phyloP scores from a whole-genome alignment of 2,797 vertebrate genomes.

The Darevskia mixta region DNA sequence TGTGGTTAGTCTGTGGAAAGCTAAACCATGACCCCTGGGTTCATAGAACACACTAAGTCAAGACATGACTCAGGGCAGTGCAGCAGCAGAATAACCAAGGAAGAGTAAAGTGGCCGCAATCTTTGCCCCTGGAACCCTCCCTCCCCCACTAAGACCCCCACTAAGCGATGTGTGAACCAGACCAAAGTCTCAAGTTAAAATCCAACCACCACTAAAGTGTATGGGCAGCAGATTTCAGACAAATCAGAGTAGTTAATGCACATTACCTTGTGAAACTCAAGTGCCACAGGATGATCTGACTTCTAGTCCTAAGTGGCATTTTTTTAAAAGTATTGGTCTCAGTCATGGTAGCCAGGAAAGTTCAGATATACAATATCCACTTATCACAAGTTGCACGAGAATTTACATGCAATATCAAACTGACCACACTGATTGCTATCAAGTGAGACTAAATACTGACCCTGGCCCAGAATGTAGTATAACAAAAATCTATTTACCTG shows the following conservation, averaged over 20 bases:
- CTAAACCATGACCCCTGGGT: too few relatives aligned
- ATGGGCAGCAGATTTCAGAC: not conserved
- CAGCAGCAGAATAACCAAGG: too few relatives aligned
- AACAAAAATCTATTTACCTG: conserved; percentile 81
- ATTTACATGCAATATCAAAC: not conserved
- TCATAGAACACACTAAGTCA: too few relatives aligned
- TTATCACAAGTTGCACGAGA: not conserved
- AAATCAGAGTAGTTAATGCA: not conserved
- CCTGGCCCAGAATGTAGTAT: rapidly evolving
- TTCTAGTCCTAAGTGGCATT: not conserved
- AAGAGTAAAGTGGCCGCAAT: too few relatives aligned
- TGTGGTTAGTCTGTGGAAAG: too few relatives aligned
- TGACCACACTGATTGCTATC: not conserved
- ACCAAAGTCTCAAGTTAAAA: not conserved
- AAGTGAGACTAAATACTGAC: not conserved
- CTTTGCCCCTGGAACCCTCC: too few relatives aligned
- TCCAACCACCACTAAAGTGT: not conserved
- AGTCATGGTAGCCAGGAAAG: not conserved
- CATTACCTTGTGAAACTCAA: not conserved
- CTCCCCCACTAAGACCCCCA: too few relatives aligned
- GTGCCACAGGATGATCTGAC: not conserved
- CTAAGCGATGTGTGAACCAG: not conserved
- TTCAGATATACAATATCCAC: not conserved
- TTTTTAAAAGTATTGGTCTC: not conserved
- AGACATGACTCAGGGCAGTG: too few relatives aligned